phyloP scores from a whole-genome alignment of 2,888 invertebrate species.

The Dascillus cervinus region DNA sequence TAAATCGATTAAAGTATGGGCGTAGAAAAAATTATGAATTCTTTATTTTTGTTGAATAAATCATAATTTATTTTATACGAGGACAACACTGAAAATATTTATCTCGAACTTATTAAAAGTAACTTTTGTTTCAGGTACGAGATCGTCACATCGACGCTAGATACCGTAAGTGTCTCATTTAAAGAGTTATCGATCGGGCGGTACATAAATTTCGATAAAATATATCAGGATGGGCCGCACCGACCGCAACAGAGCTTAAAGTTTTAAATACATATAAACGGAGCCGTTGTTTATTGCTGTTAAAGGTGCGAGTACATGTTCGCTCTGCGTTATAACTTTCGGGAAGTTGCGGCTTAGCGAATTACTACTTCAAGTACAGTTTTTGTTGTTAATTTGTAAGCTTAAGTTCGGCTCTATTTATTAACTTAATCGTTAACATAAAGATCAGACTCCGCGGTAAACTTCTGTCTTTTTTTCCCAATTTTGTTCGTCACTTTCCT shows the following conservation, averaged over 20 bases:
- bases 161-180: too few relatives aligned
- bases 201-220: constrained; percentile 18
- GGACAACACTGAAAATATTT: too few relatives aligned
- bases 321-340: constrained; percentile 22
- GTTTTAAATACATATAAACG: constrained; percentile 33
- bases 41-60: too few relatives aligned
- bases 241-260: constrained; percentile 25
- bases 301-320: constrained; percentile 22
- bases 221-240: constrained; percentile 19
- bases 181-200: too few relatives aligned
- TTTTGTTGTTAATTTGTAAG: constrained; percentile 19
- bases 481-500: constrained; percentile 11
- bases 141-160: too few relatives aligned
- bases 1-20: too few relatives aligned
- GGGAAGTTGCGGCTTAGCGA: constrained; percentile 20
- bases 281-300: constrained; percentile 26
- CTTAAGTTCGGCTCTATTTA: constrained; percentile 1
- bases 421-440: constrained; percentile 1
- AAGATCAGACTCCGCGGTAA: too few relatives aligned
- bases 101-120: too few relatives aligned
- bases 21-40: too few relatives aligned
- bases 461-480: neutral
- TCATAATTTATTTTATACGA: too few relatives aligned
- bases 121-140: too few relatives aligned
- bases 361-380: constrained; percentile 17